Evolutionary conservation across 2,113 vertebrate species (phyloP).

Genomic region (Oostethus manadensis): DNA sequence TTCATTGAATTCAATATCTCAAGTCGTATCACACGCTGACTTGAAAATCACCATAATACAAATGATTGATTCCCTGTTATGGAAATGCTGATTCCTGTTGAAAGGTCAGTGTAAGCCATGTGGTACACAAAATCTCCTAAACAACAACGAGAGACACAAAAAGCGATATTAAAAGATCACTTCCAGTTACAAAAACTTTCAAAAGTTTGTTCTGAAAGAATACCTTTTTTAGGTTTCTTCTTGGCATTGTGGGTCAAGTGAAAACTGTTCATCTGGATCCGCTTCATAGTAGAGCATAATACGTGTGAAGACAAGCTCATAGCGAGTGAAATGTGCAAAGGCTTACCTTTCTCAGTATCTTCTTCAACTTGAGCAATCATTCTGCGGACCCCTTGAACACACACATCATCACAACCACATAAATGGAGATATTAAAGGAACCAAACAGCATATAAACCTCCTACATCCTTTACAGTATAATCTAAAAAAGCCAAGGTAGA

Average conservation of each 20-base stretch:
- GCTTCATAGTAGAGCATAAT: neutral
- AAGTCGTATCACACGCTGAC: too few relatives aligned
- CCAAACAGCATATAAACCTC: neutral
- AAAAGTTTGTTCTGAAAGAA: neutral
- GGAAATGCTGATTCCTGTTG: neutral
- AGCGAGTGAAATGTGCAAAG: accelerated
- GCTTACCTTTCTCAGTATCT: constrained; percentile 12
- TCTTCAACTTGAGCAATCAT: accelerated
- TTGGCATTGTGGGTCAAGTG: too few relatives aligned
- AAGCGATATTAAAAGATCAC: neutral
- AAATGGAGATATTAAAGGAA: too few relatives aligned
- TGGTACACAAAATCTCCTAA: neutral
- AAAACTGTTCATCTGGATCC: too few relatives aligned
- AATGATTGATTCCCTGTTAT: constrained; percentile 12
- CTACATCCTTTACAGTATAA: neutral
- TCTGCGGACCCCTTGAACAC: neutral
- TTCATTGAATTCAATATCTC: neutral
- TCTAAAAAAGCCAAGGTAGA: too few relatives aligned
- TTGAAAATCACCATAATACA: neutral
- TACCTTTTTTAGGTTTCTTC: neutral
- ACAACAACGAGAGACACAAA: too few relatives aligned
- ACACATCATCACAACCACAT: neutral
- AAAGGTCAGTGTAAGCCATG: neutral
- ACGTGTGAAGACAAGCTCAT: neutral
- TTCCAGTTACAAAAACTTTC: neutral